Conservation (phyloP, 2,113 vertebrate species). For the Sphyrna mokarran region DNA sequence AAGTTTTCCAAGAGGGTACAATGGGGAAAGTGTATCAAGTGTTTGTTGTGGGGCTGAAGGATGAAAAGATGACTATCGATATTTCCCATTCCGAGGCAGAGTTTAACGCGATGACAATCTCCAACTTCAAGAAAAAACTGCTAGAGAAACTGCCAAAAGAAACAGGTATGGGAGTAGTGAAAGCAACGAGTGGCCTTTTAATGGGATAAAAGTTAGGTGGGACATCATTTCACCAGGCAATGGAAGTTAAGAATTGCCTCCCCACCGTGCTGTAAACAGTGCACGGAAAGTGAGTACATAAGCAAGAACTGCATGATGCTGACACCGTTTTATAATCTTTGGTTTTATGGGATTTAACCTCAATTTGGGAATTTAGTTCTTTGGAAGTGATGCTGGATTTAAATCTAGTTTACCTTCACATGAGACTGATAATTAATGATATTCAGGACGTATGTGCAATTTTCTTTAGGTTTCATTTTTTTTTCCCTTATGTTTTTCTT, state of each 20-base stretch:
- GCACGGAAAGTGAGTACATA: not conserved
- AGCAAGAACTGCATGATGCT: not conserved
- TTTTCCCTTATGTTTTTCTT: not conserved
- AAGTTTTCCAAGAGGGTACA: too few species aligned
- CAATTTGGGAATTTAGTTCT: not conserved
- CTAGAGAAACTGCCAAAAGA: not conserved
- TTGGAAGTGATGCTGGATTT: not conserved
- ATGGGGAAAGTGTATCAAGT: slow-evolving; percentile 27
- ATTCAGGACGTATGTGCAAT: not conserved
- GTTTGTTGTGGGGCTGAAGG: not conserved
- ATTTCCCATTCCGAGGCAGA: not conserved
- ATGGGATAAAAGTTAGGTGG: not conserved
- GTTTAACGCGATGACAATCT: not conserved
- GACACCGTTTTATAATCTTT: not conserved
- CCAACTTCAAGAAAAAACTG: not conserved
- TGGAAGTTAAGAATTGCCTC: not conserved
- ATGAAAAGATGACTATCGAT: not conserved
- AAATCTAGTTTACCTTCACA: not conserved
- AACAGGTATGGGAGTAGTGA: not conserved
- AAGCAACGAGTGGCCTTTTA: not conserved
- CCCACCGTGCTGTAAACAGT: not conserved
- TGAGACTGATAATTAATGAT: not conserved
- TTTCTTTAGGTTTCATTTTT: not conserved
- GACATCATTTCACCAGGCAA: not conserved
- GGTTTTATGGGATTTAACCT: not conserved